Evolutionary conservation across 2,888 invertebrate species (phyloP), one percentile per base, ranked within the genome.

Genomic region (Hypomecis punctinalis): DNA sequence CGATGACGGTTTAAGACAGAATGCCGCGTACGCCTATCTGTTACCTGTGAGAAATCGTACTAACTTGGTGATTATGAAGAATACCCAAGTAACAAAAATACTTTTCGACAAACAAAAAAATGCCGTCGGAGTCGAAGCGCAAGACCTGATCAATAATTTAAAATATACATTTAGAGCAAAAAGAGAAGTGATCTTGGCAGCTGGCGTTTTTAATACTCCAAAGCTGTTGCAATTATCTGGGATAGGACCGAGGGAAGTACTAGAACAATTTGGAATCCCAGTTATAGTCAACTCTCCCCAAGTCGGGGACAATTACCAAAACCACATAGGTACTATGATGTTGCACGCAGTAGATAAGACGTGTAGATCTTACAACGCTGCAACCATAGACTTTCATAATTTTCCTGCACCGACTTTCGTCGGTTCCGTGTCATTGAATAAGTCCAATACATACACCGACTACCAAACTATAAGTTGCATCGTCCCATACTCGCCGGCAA

Each of bases 11-110:
- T 72, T 78, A 37, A 78, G 93, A 40, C 89, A 88, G 67, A 93
- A 90, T 67, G 89, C 91, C 0, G 89, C 93, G 0, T 86, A 86
- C 55, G 87, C 91, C 49, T 95, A 89, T 68, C 75, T 94, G 0
- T 70, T 81, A 0, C 77, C 74, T 0, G 56, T 75, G 0, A 81
- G 74, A 64, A 66, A 78, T 0, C 73, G 84, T 23, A 23, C 66
- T 0, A 89, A 89, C 67, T 73, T 88, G 11, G 68, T 81, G 11
- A 71, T 89, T 2, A 71, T 84, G 9, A 93, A 93, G 46, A 76
- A 92, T 67, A 88, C 93, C 0, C 76, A 86, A 35, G 94, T 88
- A 0, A 90, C 83, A 0, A 84, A 86, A 67, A 76, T 94, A 11
- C 65, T 93, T 9, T 90, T 94, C 46, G 90, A 94, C 70, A 78